Conservation (phyloP, 2,888 invertebrate species). For the Orthonevra nobilis region DNA sequence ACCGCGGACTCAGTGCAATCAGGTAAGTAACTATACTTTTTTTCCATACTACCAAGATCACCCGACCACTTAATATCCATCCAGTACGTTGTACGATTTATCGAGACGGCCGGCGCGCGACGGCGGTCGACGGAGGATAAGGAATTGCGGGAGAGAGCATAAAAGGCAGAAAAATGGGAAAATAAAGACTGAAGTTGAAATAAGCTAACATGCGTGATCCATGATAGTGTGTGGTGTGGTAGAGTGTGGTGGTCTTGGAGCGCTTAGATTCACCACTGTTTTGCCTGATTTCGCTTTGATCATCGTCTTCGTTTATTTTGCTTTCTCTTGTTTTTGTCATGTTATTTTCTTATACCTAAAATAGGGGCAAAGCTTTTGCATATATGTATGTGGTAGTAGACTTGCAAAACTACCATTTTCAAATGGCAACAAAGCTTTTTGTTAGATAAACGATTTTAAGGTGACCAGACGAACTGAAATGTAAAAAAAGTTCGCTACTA, state of each 20-base stretch:
- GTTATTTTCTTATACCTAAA: not conserved
- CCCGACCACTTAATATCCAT: slow-evolving; percentile 65
- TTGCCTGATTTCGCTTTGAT: slow-evolving; percentile 41
- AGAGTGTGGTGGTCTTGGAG: slow-evolving; percentile 4
- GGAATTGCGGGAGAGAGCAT: slow-evolving; percentile 54
- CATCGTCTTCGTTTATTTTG: slow-evolving; percentile 19
- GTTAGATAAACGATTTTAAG: not conserved
- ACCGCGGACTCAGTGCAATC: slow-evolving; percentile 54
- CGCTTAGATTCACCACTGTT: slow-evolving; percentile 37
- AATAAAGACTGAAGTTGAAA: slow-evolving; percentile 39
- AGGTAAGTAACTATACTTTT: slow-evolving; percentile 59
- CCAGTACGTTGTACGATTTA: slow-evolving; percentile 66
- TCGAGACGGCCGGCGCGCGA: slow-evolving; percentile 36
- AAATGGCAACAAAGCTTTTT: slow-evolving; percentile 15
- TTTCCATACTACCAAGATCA: slow-evolving; percentile 8
- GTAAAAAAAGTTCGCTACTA: not conserved
- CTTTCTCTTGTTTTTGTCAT: slow-evolving; percentile 17
- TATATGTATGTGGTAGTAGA: not conserved
- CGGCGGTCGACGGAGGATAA: slow-evolving; percentile 54
- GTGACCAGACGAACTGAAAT: slow-evolving; percentile 30
- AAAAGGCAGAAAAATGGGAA: slow-evolving; percentile 43
- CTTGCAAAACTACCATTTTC: not conserved
- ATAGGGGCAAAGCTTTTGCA: slow-evolving; percentile 41
- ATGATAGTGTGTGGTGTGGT: slow-evolving; percentile 25
- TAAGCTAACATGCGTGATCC: slow-evolving; percentile 24